Conservation (phyloP, 64 coral and sea anemone species). For the Exaiptasia diaphana region DNA sequence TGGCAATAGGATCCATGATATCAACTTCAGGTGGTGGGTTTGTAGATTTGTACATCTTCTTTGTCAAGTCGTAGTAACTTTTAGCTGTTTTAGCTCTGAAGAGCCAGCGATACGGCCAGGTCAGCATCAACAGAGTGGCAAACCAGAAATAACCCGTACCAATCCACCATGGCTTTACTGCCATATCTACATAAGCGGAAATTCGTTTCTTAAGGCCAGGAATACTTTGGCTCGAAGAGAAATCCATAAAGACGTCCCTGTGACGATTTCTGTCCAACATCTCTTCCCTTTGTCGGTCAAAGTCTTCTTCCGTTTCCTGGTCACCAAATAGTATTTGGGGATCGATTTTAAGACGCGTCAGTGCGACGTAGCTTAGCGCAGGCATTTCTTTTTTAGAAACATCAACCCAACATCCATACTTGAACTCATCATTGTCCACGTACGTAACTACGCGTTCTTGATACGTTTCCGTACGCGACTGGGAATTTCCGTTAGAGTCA, state of each 20-base stretch:
- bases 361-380: slow-evolving; percentile 12
- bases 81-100: slow-evolving; percentile 79
- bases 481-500: slow-evolving; percentile 53
- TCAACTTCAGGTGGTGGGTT: slow-evolving; percentile 57
- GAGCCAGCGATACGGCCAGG: slow-evolving; percentile 76
- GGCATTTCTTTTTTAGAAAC: slow-evolving; percentile 80
- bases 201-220: slow-evolving; percentile 67
- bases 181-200: slow-evolving; percentile 62
- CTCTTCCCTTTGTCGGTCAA: slow-evolving; percentile 20
- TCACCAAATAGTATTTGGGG: slow-evolving; percentile 58
- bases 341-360: slow-evolving; percentile 71
- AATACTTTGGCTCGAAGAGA: slow-evolving; percentile 30
- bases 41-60: slow-evolving; percentile 68
- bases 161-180: slow-evolving; percentile 65
- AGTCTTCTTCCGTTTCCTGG: slow-evolving; percentile 57
- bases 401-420: slow-evolving; percentile 68
- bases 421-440: slow-evolving; percentile 51
- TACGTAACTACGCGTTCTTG: slow-evolving; percentile 59
- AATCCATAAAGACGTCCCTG: slow-evolving; percentile 54
- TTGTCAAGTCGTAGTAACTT: slow-evolving; percentile 55
- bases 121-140: slow-evolving; percentile 51
- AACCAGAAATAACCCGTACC: slow-evolving; percentile 54
- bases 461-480: slow-evolving; percentile 75
- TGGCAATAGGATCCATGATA: slow-evolving; percentile 55
- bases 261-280: slow-evolving; percentile 69